Conservation (phyloP, 2,113 vertebrate genomes). For the Glareola pratincola region DNA sequence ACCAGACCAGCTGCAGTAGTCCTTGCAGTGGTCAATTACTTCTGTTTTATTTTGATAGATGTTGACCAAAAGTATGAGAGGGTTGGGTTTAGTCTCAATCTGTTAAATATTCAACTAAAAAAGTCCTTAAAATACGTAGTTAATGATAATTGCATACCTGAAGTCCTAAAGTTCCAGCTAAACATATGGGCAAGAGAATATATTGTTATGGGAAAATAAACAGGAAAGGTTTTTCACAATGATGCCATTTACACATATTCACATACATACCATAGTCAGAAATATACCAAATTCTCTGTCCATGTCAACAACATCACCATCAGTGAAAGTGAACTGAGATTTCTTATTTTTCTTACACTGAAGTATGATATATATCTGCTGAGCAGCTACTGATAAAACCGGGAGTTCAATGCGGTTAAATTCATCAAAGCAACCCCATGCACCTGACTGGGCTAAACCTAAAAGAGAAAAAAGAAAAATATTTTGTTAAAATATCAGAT, state of each 20-base stretch:
- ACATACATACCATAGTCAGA: conserved; percentile 71
- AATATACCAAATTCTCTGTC: conserved; percentile 77
- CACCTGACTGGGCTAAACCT: conserved; percentile 74
- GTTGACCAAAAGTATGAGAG: background rate
- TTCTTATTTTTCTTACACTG: conserved; percentile 75
- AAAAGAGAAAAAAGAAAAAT: background rate
- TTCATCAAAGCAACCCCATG: conserved; percentile 72
- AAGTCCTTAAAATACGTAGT: background rate
- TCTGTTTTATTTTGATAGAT: background rate
- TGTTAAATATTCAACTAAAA: background rate
- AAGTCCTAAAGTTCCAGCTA: background rate
- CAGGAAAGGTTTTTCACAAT: background rate
- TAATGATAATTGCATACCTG: background rate
- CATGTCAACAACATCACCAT: conserved; percentile 73
- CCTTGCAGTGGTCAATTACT: background rate
- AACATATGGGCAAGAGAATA: background rate
- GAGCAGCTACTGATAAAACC: conserved; percentile 74
- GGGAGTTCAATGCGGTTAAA: conserved; percentile 76
- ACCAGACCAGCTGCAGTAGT: background rate
- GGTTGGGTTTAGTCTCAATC: background rate
- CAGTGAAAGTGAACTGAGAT: conserved; percentile 68
- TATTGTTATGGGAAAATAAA: background rate
- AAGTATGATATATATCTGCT: conserved; percentile 73
- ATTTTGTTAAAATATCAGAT: background rate
- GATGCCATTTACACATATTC: background rate